Percentiles rank a stretch among this genome's conserved stretches.
phyloP scores from a whole-genome alignment of 2,113 vertebrate genomes.

The Eolophus roseicapilla region DNA sequence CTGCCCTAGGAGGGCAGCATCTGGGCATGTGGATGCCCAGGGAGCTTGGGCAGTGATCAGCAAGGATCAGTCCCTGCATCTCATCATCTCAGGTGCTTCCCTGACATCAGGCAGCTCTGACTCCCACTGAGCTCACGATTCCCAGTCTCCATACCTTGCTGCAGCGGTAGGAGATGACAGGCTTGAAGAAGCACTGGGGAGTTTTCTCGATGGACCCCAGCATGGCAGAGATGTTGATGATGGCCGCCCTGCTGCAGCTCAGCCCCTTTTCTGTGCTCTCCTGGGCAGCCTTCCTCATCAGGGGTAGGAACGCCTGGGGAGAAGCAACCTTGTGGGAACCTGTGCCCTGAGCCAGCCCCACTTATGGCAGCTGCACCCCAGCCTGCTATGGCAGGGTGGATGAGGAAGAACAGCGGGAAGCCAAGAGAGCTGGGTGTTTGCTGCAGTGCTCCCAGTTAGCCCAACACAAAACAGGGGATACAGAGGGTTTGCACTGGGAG shows the following conservation, averaged over 20 bases:
- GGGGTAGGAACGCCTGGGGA: constrained; percentile 55
- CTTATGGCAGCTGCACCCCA: rapidly evolving
- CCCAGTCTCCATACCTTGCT: constrained; percentile 58
- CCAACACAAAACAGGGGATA: not conserved
- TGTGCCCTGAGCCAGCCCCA: not conserved
- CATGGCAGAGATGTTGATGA: constrained; percentile 60
- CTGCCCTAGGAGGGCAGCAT: not conserved
- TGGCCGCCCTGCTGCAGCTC: constrained; percentile 55
- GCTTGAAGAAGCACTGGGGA: not conserved
- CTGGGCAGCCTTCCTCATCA: constrained; percentile 56
- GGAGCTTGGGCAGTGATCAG: not conserved
- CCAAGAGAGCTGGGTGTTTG: not conserved
- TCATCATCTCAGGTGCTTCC: rapidly evolving
- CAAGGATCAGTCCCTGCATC: not conserved
- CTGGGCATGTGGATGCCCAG: not conserved
- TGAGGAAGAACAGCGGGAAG: not conserved
- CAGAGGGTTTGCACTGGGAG: not conserved
- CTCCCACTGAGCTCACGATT: not conserved
- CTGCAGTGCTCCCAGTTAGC: not conserved
- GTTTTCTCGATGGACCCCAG: constrained; percentile 54
- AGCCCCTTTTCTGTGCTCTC: constrained; percentile 9
- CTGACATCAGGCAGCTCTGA: not conserved
- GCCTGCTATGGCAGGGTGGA: not conserved
- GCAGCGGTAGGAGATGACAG: constrained; percentile 53
- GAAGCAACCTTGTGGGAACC: not conserved